Base-by-base conservation (phyloP, 92 coral and sea anemone genomes). In the Desmophyllum pertusum region DNA sequence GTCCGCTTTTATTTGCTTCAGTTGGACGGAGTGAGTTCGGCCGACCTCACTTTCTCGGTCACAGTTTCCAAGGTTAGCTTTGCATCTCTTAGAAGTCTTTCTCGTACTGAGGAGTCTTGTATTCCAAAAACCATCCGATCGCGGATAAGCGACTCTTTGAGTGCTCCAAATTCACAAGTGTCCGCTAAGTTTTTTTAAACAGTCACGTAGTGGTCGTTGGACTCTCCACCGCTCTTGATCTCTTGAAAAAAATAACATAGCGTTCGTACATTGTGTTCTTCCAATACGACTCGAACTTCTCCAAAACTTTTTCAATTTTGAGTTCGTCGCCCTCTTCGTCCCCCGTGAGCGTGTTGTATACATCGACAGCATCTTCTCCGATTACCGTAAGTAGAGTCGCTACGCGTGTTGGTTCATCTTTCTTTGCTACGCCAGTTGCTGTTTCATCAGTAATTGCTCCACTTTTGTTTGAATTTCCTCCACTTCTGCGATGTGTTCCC, bases 61-160 rank as follows among this genome's bases (percentile, higher is more conserved):
- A 77, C 88, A 45, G 65, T 74, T 84, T 74, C 45, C 75, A 77
- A 75, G 57, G 77, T 72, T 72, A 72, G 77, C 37, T 88, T 57
- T 35, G 79, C 81, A 30, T 88, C 80, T 83, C 91, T 84, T 53
- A 88, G 84, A 10, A 88, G 69, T 35, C 91, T 45, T 76, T 83
- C 88, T 69, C 91, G 67, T 48, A 84, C 84, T 17, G 70, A 15
- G 85, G 59, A 76, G 84, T 84, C 86, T 62, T 70, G 80, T 39
- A 78, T 84, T n/a, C n/a, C n/a, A n/a, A n/a, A n/a, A n/a, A n/a
- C n/a, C n/a, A n/a, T n/a, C n/a, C n/a, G 83, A 57, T 82, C 91
- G 59, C 84, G 79, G 53, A 87, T 77, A 43, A 88, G 81, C 70
- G 89, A 85, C 83, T 85, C 89, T 85, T 85, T 85, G 66, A 83